These are phyloP conservation scores for Puntigrus tetrazona DNA, from an alignment of 2,113 vertebrate species.

Conservation along the genomic window DNA sequence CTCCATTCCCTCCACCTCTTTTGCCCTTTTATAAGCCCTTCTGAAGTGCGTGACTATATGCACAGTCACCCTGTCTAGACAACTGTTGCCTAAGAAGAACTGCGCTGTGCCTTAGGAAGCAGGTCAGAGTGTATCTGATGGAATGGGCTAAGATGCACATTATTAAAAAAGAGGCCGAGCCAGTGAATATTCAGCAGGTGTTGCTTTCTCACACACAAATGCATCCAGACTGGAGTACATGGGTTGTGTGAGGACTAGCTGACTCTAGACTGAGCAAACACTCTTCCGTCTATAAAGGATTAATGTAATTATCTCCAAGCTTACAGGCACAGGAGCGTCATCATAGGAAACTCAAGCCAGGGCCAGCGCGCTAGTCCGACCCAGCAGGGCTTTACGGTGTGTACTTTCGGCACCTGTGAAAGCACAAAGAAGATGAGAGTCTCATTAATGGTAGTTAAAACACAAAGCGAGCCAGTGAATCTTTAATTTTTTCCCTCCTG, in stretches of 20 bases:
- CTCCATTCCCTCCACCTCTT: conserved; percentile 1
- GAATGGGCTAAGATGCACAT: conserved; percentile 61
- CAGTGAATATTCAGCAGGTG: conserved; percentile 59
- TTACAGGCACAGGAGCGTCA: conserved; percentile 91
- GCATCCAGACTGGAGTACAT: no score
- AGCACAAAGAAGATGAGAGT: background rate
- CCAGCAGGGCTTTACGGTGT: conserved; percentile 98
- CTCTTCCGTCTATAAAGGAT: background rate
- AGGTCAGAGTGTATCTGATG: conserved; percentile 69
- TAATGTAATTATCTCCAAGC: conserved; percentile 57
- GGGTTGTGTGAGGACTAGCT: conserved; percentile 35
- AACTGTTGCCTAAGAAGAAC: conserved; percentile 74
- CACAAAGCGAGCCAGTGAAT: background rate
- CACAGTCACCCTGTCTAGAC: conserved; percentile 58
- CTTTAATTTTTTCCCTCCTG: background rate
- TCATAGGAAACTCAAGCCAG: conserved; percentile 98
- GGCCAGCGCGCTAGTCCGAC: conserved; percentile 97
- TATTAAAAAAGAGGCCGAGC: conserved; percentile 47
- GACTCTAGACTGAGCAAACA: background rate
- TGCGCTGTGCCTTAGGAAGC: conserved; percentile 61
- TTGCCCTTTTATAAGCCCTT: background rate
- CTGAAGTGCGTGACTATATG: conserved; percentile 42
- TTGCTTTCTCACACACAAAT: conserved; percentile 27
- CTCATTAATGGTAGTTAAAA: background rate
- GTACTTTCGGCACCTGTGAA: conserved; percentile 90